Evolutionary conservation across 1,140 invertebrate genomes (phyloP).

Genomic region (Drosophila serrata): DNA sequence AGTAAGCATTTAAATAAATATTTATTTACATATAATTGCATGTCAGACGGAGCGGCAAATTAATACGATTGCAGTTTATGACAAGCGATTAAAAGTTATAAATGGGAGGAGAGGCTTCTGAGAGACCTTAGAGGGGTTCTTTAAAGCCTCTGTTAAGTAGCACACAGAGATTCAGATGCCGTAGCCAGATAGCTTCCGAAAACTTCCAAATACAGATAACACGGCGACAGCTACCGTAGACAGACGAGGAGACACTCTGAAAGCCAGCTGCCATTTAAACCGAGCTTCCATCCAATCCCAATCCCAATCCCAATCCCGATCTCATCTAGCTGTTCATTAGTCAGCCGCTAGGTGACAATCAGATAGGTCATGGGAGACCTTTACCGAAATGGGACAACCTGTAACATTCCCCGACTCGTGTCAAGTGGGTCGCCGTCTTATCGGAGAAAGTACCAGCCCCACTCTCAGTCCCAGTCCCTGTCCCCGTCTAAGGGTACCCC

Average conservation of each 20-base stretch:
- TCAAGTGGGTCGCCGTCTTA: constrained; percentile 50
- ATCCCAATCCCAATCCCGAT: constrained; percentile 19
- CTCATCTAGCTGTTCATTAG: constrained; percentile 68
- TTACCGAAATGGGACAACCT: constrained; percentile 57
- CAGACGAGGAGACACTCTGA: constrained; percentile 22
- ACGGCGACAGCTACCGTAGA: constrained; percentile 63
- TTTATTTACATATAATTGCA: constrained; percentile 78
- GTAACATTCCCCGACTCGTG: constrained; percentile 65
- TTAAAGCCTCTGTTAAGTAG: constrained; percentile 69
- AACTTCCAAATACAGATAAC: constrained; percentile 64
- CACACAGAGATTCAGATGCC: constrained; percentile 72
- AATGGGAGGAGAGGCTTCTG: constrained; percentile 10
- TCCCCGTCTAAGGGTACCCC: neutral
- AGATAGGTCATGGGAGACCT: constrained; percentile 58
- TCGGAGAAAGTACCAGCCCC: constrained; percentile 43
- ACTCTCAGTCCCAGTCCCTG: too few species aligned
- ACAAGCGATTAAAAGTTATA: constrained; percentile 77
- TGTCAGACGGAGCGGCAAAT: constrained; percentile 57
- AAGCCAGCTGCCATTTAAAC: constrained; percentile 17
- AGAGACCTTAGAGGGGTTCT: neutral
- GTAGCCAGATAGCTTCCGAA: constrained; percentile 55
- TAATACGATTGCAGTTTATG: constrained; percentile 82
- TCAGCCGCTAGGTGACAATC: constrained; percentile 81
- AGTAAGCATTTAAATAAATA: constrained; percentile 79
- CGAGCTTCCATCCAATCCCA: constrained; percentile 6